Conservation (phyloP, 2,888 invertebrate genomes). For the Chymomyza fuscimana region DNA sequence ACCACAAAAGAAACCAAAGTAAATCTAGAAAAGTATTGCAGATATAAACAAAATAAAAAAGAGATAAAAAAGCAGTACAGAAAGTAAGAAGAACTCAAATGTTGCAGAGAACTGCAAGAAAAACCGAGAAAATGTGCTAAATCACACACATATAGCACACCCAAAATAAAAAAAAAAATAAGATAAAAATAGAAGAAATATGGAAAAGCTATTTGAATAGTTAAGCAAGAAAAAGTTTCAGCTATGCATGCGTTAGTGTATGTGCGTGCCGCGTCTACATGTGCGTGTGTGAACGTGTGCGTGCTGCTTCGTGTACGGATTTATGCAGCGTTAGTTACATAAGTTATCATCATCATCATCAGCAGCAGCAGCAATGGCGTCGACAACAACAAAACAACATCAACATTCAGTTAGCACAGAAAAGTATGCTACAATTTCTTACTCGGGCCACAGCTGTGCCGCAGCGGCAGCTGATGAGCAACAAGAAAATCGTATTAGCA, state of each 20-base stretch:
- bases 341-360: conserved; percentile 62
- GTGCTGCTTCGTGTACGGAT: conserved; percentile 52
- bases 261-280: neutral
- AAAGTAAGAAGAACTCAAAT: conserved; percentile 26
- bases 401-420: conserved; percentile 45
- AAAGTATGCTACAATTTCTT: conserved; percentile 38
- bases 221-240: conserved; percentile 32
- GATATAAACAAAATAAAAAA: conserved; percentile 15
- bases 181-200: conserved; percentile 19
- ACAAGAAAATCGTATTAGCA: conserved; percentile 47
- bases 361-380: conserved; percentile 17
- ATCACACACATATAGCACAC: conserved; percentile 17
- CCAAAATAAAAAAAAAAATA: conserved; percentile 7
- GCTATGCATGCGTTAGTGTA: neutral
- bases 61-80: neutral
- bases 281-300: conserved; percentile 10
- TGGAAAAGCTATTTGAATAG: conserved; percentile 52
- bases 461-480: conserved; percentile 36
- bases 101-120: conserved; percentile 17
- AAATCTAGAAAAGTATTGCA: conserved; percentile 7
- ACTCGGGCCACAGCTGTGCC: conserved; percentile 15
- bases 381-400: conserved; percentile 35
- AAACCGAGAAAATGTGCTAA: conserved; percentile 21
- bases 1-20: neutral
- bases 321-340: conserved; percentile 73